phyloP scores from a whole-genome alignment of 2,888 invertebrate genomes.

The Ctenicera cuprea region DNA sequence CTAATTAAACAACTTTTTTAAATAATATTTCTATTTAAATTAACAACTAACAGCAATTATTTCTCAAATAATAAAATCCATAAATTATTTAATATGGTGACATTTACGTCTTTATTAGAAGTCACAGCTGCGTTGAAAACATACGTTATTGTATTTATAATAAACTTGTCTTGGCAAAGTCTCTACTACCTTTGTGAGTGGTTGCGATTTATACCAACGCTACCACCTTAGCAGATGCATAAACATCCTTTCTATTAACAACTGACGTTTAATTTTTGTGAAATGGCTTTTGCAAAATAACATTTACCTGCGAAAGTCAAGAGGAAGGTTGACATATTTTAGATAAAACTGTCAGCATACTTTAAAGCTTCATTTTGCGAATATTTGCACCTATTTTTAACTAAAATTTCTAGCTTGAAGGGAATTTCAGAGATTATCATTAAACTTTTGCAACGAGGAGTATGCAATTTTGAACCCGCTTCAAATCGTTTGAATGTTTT shows the following conservation, averaged over 20 bases:
- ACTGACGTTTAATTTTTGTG: slow-evolving; percentile 1
- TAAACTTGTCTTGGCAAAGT: slow-evolving; percentile 29
- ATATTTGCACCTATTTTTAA: too few species aligned
- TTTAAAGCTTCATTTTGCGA: too few species aligned
- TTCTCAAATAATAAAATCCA: slow-evolving; percentile 7
- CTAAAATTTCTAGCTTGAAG: too few species aligned
- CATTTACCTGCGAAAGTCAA: neutral
- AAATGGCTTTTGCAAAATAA: slow-evolving; percentile 14
- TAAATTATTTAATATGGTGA: slow-evolving; percentile 40
- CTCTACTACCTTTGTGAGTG: slow-evolving; percentile 29
- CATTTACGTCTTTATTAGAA: slow-evolving; percentile 30
- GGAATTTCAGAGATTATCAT: too few species aligned
- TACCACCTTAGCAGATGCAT: slow-evolving; percentile 32
- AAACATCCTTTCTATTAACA: slow-evolving; percentile 29
- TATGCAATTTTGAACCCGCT: too few species aligned
- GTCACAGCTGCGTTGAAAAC: slow-evolving; percentile 29
- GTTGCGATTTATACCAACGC: slow-evolving; percentile 22
- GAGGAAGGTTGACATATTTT: neutral
- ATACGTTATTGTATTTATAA: slow-evolving; percentile 30
- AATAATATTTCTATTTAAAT: too few species aligned
- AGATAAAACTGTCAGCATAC: neutral
- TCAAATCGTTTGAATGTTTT: too few species aligned
- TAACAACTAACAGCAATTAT: too few species aligned
- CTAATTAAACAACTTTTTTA: too few species aligned
- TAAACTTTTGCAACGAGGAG: too few species aligned